Conservation (phyloP, 1,140 invertebrate genomes). For the Drosophila ogumai region DNA sequence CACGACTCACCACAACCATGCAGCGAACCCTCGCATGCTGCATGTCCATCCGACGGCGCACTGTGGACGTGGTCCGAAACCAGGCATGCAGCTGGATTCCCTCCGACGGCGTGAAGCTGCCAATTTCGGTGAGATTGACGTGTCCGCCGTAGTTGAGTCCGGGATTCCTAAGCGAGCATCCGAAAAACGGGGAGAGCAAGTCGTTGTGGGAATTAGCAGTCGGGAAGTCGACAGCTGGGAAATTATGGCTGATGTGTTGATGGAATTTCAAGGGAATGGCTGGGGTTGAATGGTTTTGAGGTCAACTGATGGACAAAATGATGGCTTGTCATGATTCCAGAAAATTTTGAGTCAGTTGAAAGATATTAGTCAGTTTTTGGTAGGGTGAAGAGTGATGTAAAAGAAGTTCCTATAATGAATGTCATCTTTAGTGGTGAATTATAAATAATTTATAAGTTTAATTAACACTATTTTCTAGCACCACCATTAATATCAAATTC, state of each 20-base stretch:
- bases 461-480: background rate
- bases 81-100: conserved; percentile 79
- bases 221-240: conserved; percentile 33
- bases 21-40: conserved; percentile 85
- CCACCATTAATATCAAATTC: background rate
- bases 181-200: conserved; percentile 26
- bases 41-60: conserved; percentile 85
- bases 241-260: conserved; percentile 34
- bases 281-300: conserved; percentile 3
- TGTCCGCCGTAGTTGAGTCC: conserved; percentile 86
- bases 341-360: background rate
- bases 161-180: conserved; percentile 82
- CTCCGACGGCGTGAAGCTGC: conserved; percentile 76
- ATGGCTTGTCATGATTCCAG: background rate
- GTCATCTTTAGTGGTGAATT: background rate
- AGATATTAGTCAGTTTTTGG: background rate
- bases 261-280: background rate
- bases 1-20: conserved; percentile 85
- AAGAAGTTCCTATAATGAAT: background rate
- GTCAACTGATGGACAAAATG: conserved; percentile 7
- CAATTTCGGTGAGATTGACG: conserved; percentile 85
- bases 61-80: conserved; percentile 85
- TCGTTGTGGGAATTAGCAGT: conserved; percentile 37
- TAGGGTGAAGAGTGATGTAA: background rate
- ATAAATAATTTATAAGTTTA: background rate